Percentiles rank a stretch among this genome's conserved stretches.
These are phyloP conservation scores for Macrocentrus cingulum DNA, from an alignment of 1,140 invertebrate species.

Conservation along the genomic window DNA sequence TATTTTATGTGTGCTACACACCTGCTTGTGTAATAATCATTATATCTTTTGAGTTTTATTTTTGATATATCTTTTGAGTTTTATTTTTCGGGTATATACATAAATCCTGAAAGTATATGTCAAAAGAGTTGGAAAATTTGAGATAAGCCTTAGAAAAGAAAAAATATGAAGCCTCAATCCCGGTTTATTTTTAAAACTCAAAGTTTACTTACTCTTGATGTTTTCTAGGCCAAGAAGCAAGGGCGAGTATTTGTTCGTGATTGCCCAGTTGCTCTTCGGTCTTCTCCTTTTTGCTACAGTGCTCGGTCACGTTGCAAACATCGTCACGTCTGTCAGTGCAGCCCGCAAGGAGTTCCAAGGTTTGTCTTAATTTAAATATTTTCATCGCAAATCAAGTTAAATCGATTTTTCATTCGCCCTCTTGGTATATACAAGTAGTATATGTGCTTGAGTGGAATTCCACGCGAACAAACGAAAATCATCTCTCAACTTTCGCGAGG, in stretches of 20 bases:
- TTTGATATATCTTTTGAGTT: too few relatives aligned
- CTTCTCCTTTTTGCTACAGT: slow-evolving; percentile 90
- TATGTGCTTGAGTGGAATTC: too few relatives aligned
- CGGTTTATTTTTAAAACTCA: too few relatives aligned
- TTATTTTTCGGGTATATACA: too few relatives aligned
- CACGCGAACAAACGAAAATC: too few relatives aligned
- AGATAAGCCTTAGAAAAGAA: too few relatives aligned
- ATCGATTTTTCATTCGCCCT: too few relatives aligned
- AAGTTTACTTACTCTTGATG: too few relatives aligned
- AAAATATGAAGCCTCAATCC: too few relatives aligned
- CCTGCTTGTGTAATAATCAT: not conserved
- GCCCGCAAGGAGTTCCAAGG: slow-evolving; percentile 95
- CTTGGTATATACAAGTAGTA: too few relatives aligned
- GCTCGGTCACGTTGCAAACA: slow-evolving; percentile 91
- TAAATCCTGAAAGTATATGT: too few relatives aligned
- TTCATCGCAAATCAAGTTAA: not conserved
- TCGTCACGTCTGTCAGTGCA: slow-evolving; percentile 92
- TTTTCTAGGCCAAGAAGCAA: slow-evolving; percentile 75
- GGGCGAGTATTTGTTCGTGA: slow-evolving; percentile 88
- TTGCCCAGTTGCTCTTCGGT: slow-evolving; percentile 86
- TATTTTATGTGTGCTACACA: slow-evolving; percentile 27
- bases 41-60: not conserved
- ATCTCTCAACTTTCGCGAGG: not conserved
- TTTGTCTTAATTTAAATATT: slow-evolving; percentile 57
- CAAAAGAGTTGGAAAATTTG: too few relatives aligned